Evolutionary conservation across 2,888 invertebrate genomes (phyloP), one percentile per base, ranked within the genome.

Genomic region (Peribatodes rhomboidaria): DNA sequence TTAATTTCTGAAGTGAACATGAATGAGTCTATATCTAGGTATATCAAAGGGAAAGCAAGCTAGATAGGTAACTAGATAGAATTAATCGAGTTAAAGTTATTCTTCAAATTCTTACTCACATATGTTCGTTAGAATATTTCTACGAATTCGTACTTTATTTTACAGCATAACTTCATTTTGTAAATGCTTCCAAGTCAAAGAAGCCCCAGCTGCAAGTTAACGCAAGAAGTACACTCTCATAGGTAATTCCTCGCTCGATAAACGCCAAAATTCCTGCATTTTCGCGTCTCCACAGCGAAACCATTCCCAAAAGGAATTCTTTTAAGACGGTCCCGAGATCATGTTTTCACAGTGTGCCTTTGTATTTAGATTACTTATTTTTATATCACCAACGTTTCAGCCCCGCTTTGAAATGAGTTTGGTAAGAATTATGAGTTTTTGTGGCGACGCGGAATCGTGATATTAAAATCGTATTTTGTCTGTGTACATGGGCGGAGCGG

Each of bases 311-410:
- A 31, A 52, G 47, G 58, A 62, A 66, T 62, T 67, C 67, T 67
- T 55, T 55, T 41, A 52, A 46, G 49, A n/a, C 50, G 50, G 42
- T 49, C 58, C 14, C 55, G 31, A 41, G 56, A 65, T 56, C 44
- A 65, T 65, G 60, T 60, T 50, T 55, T 55, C 59, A 55, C 55
- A 50, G 44, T 58, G 22, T 9, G 55, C 52, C 52, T 67, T 62
- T 67, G 62, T 67, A 63, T 63, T 60, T 56, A 63, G 59, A 67
- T 67, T 60, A 63, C 67, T 63, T 67, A 67, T 67, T 67, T 67
- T 67, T 63, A 67, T 67, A 63, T 62, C 62, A 47, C 41, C 39
- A 44, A 52, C 60, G 60, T 56, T 60, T 65, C 55, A 50, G 61
- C 14, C 61, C 47, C 53, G 42, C 31, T 60, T 65, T 56, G 46